A percentile compares a stretch with the other conserved stretches of the same genome.
Conservation (phyloP, 2,113 vertebrate species). For the Notarius lentiginosus region DNA sequence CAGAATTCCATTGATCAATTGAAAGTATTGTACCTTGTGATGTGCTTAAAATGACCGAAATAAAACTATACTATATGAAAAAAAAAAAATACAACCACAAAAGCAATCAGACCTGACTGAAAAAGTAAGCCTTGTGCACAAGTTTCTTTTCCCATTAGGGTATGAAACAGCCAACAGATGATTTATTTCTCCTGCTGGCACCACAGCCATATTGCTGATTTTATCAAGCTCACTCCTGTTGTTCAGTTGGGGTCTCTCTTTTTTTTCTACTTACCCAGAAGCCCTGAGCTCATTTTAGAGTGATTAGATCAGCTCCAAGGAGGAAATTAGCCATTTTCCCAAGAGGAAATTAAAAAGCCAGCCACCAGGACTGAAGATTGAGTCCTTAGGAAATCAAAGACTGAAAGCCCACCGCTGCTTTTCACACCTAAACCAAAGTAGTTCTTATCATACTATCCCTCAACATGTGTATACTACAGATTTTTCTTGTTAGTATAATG, state of each 20-base stretch:
- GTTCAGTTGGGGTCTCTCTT: conserved; percentile 30
- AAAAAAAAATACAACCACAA: background rate
- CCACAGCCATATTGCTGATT: conserved; percentile 66
- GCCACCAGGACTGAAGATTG: conserved; percentile 28
- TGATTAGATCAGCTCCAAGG: conserved; percentile 54
- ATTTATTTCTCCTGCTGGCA: conserved; percentile 48
- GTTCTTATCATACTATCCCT: background rate
- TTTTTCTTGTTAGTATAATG: conserved; percentile 12
- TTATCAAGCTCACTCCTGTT: conserved; percentile 58
- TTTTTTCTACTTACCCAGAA: conserved; percentile 64
- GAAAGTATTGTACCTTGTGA: too few species aligned
- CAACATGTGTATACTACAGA: background rate
- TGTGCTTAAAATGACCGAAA: too few species aligned
- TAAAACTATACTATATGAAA: too few species aligned
- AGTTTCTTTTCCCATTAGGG: background rate
- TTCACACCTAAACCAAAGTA: conserved; percentile 29
- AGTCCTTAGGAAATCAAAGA: conserved; percentile 32
- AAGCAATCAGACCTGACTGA: background rate
- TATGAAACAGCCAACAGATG: conserved; percentile 30
- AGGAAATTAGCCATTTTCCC: conserved; percentile 64
- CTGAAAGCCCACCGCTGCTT: background rate
- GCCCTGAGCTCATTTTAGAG: conserved; percentile 49
- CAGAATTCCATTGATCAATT: too few species aligned
- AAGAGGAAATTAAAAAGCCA: conserved; percentile 58
- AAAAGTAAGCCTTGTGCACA: background rate